phyloP scores from a whole-genome alignment of 2,113 vertebrate species.

The Sterna hirundo region DNA sequence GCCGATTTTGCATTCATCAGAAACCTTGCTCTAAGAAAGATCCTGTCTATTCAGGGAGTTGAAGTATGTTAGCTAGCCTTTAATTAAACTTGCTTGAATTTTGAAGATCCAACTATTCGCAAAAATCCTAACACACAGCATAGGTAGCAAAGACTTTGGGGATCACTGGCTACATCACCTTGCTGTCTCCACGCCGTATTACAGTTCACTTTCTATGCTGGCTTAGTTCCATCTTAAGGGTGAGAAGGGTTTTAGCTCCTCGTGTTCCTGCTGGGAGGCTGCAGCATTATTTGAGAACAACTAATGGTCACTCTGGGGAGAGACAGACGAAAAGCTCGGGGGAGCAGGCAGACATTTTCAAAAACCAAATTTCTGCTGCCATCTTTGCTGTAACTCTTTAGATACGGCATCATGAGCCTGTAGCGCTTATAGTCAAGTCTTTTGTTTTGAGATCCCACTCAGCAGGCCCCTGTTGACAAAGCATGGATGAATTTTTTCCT shows the following conservation, averaged over 20 bases:
- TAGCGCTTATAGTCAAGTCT: background rate
- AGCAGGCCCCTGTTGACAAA: background rate
- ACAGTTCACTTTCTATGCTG: background rate
- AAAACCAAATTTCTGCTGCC: background rate
- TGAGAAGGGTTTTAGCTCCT: background rate
- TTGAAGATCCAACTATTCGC: background rate
- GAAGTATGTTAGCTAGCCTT: background rate
- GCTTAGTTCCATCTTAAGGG: background rate
- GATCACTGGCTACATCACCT: background rate
- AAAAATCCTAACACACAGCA: background rate
- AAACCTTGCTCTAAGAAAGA: background rate
- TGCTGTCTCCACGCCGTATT: background rate
- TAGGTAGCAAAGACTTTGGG: background rate
- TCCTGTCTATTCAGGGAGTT: background rate
- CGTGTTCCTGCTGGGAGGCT: background rate
- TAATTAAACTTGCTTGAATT: background rate
- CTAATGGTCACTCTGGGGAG: background rate
- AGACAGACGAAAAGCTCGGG: accelerated
- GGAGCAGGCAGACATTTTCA: background rate
- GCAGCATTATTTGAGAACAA: background rate
- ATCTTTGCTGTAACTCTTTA: background rate
- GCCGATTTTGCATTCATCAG: background rate
- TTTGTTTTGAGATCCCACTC: background rate
- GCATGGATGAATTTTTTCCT: background rate
- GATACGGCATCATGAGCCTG: background rate